phyloP scores from a whole-genome alignment of 2,888 invertebrate genomes.

The Stenichneumon culpator region DNA sequence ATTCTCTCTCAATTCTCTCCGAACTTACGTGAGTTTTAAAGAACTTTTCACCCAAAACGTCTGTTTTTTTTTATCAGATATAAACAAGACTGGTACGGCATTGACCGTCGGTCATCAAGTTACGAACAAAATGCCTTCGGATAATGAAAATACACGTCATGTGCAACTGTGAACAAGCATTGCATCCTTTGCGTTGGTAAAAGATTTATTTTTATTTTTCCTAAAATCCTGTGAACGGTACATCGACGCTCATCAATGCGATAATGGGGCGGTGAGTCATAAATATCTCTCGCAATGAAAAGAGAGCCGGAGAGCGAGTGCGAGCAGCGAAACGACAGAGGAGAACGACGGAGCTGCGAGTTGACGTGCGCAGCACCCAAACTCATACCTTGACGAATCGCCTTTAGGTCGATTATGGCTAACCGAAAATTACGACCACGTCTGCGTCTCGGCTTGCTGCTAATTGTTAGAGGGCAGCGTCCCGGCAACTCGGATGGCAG shows the following conservation, averaged over 20 bases:
- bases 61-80: not conserved
- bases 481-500: conserved; percentile 22
- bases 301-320: conserved; percentile 27
- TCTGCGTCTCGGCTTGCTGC: conserved; percentile 48
- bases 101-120: not conserved
- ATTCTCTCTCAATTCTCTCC: too few relatives aligned
- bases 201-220: conserved; percentile 5
- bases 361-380: conserved; percentile 32
- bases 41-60: not conserved
- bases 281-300: conserved; percentile 52
- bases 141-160: not conserved
- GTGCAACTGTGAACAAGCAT: not conserved
- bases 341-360: conserved; percentile 36
- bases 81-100: not conserved
- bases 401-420: conserved; percentile 65
- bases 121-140: not conserved
- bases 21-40: too few relatives aligned
- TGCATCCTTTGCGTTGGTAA: conserved; percentile 5
- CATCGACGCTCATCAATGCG: conserved; percentile 50
- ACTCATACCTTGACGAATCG: conserved; percentile 69
- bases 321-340: conserved; percentile 19
- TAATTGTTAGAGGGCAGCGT: conserved; percentile 64
- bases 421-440: conserved; percentile 57
- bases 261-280: conserved; percentile 59
- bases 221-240: conserved; percentile 33